Conservation (phyloP, 1,140 invertebrate species). For the Brachionus asplanchnoidis region DNA sequence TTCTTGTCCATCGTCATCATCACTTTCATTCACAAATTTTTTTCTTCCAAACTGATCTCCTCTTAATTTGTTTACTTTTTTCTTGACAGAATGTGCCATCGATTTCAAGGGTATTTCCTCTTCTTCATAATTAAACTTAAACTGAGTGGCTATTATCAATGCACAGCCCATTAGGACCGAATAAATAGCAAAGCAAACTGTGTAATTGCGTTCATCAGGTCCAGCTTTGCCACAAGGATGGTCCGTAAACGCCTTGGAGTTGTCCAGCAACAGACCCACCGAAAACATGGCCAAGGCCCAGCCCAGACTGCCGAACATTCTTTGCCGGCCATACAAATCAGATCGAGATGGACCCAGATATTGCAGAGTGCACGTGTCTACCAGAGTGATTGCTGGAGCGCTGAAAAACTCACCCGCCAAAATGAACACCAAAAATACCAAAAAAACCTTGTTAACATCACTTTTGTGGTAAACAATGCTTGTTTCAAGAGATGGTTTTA, state of each 20-base stretch:
- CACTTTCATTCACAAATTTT: background rate
- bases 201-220: constrained; percentile 87
- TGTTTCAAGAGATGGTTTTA: constrained; percentile 72
- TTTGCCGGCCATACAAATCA: constrained; percentile 82
- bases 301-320: constrained; percentile 95
- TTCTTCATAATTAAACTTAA: constrained; percentile 57
- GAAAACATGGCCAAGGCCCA: constrained; percentile 98
- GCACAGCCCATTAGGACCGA: constrained; percentile 92
- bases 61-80: constrained; percentile 48
- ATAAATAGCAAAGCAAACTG: constrained; percentile 95
- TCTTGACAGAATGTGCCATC: constrained; percentile 43
- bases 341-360: constrained; percentile 79
- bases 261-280: constrained; percentile 86
- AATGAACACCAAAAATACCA: constrained; percentile 77
- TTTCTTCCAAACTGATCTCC: constrained; percentile 43
- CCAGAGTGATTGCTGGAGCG: constrained; percentile 91
- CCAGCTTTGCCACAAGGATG: constrained; percentile 67
- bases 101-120: constrained; percentile 46
- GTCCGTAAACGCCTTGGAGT: constrained; percentile 77
- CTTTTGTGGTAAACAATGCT: constrained; percentile 79
- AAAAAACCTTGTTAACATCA: constrained; percentile 92
- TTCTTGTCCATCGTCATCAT: background rate
- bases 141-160: constrained; percentile 81
- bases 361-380: constrained; percentile 70
- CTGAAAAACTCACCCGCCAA: constrained; percentile 94